phyloP scores from a whole-genome alignment of 2,113 vertebrate genomes.

The Aviceda subcristata region DNA sequence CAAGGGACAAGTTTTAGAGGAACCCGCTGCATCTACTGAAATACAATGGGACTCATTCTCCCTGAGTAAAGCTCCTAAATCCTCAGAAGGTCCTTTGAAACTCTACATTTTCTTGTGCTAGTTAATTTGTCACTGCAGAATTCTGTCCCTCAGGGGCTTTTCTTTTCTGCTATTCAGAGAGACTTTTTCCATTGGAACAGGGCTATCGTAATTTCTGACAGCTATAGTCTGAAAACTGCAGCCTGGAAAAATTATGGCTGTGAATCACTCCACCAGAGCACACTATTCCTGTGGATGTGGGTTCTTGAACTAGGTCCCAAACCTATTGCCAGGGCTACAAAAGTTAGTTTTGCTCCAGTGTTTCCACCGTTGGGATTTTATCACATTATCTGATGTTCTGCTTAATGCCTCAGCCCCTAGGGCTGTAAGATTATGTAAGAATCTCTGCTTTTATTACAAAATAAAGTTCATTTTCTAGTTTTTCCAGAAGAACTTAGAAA shows the following conservation, averaged over 20 bases:
- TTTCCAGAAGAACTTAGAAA: neutral
- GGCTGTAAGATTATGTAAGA: neutral
- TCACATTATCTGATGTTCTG: neutral
- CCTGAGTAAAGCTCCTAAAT: neutral
- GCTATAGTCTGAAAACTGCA: neutral
- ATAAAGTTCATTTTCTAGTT: neutral
- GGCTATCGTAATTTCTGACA: neutral
- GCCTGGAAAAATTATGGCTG: neutral
- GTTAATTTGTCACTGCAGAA: neutral
- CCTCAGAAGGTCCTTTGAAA: neutral
- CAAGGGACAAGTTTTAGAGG: neutral
- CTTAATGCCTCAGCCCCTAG: neutral
- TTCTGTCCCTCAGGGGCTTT: neutral
- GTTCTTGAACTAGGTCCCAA: neutral
- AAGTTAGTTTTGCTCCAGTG: neutral
- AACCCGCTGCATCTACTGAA: neutral
- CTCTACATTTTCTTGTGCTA: neutral
- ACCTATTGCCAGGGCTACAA: neutral
- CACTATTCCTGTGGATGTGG: neutral
- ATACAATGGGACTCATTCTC: neutral
- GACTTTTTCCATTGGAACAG: neutral
- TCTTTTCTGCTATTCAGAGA: neutral
- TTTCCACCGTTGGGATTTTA: neutral
- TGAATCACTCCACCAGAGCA: neutral
- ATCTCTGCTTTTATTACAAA: neutral